phyloP scores from a whole-genome alignment of 2,888 invertebrate species.

The Cylindroiulus punctatus region DNA sequence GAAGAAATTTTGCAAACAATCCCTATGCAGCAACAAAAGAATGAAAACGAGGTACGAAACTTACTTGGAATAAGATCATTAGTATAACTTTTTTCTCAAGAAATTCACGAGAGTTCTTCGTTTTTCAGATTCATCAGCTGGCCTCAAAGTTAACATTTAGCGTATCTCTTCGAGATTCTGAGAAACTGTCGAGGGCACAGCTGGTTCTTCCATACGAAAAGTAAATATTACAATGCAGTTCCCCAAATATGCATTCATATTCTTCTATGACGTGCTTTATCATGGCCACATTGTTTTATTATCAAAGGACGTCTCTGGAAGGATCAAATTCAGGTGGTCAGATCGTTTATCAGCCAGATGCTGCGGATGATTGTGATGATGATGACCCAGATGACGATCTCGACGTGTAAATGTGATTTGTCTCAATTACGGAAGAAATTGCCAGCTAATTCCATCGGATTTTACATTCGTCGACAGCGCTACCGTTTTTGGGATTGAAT shows the following conservation, averaged over 20 bases:
- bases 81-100: neutral
- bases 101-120: neutral
- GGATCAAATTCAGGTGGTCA: slow-evolving; percentile 55
- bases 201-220: slow-evolving; percentile 53
- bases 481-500: neutral
- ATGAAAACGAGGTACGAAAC: slow-evolving; percentile 11
- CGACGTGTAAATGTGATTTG: slow-evolving; percentile 59
- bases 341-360: slow-evolving; percentile 61
- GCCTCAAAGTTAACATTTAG: slow-evolving; percentile 52
- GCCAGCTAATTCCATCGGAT: too few species aligned
- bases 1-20: slow-evolving; percentile 13
- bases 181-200: slow-evolving; percentile 51
- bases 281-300: neutral
- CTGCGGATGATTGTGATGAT: slow-evolving; percentile 62
- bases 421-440: neutral
- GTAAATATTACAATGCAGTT: neutral
- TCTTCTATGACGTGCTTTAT: neutral
- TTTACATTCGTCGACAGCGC: neutral
- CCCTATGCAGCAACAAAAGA: neutral
- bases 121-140: slow-evolving; percentile 35
- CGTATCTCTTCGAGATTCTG: slow-evolving; percentile 46
- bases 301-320: neutral
- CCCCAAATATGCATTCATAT: neutral
- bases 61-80: too few species aligned
- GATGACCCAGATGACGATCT: slow-evolving; percentile 63